phyloP scores from a whole-genome alignment of 2,797 vertebrate genomes.

The Cichlasoma orientale region DNA sequence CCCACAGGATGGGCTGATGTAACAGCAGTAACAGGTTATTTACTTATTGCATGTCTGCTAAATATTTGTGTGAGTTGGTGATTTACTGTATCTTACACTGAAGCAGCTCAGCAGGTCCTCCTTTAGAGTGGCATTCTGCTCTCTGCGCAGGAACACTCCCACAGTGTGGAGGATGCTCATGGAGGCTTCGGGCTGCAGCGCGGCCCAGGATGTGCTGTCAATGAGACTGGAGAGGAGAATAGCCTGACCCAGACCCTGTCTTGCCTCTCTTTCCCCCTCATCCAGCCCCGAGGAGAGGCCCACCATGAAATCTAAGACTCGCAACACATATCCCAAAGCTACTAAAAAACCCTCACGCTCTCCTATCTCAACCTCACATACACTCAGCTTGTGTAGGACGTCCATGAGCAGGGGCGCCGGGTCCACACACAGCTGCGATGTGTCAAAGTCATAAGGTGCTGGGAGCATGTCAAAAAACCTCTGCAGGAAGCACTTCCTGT shows the following conservation, averaged over 20 bases:
- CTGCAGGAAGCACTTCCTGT: slow-evolving; percentile 85
- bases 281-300: slow-evolving; percentile 82
- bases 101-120: slow-evolving; percentile 91
- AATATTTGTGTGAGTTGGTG: slow-evolving; percentile 6
- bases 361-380: slow-evolving; percentile 81
- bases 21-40: slow-evolving; percentile 47
- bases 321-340: slow-evolving; percentile 84
- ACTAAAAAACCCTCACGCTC: slow-evolving; percentile 80
- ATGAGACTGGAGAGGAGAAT: slow-evolving; percentile 91
- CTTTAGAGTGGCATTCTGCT: slow-evolving; percentile 80
- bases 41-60: slow-evolving; percentile 10
- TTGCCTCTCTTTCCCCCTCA: slow-evolving; percentile 83
- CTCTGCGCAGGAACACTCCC: slow-evolving; percentile 82
- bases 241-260: slow-evolving; percentile 85
- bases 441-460: slow-evolving; percentile 80
- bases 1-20: slow-evolving; percentile 86
- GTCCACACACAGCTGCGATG: slow-evolving; percentile 85
- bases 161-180: slow-evolving; percentile 85
- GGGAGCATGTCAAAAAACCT: slow-evolving; percentile 86
- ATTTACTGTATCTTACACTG: slow-evolving; percentile 82
- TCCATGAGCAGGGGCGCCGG: slow-evolving; percentile 83
- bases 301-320: slow-evolving; percentile 86
- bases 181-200: slow-evolving; percentile 81
- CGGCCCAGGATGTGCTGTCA: slow-evolving; percentile 88
- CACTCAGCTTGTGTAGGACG: slow-evolving; percentile 81